Base-by-base conservation (phyloP, 2,888 invertebrate genomes). In the Philereme vetulata region DNA sequence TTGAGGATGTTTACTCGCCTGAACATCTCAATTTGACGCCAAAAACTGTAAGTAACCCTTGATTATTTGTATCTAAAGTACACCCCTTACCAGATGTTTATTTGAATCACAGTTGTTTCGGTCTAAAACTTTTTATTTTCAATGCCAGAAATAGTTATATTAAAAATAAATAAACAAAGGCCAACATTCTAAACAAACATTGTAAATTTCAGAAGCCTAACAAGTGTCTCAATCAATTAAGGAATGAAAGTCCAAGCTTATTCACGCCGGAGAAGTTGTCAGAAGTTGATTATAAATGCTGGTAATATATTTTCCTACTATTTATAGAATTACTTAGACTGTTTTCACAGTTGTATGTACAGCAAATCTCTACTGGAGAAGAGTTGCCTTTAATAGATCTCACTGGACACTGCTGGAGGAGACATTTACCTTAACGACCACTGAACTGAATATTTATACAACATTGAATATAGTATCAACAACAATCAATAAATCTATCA, bases 21-120 rank as follows among this genome's bases (percentile, higher is more conserved):
- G 86, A 90, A 77, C 91, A 92, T 77, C 85, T 93, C 51, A 90
- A 93, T 78, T 78, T 85, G 75, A 86, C 92, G 63, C 90, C 92
- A 56, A 85, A 76, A 79, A 74, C 76, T 72, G 93, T 93, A 81
- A 87, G 92, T 85, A 66, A 58, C 43, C 33, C 49, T 62, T 34
- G 35, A 44, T 45, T 45, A 48, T n/a, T 33, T 10, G 36, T 61
- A 43, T 36, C 6, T 8, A 5, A 6, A 38, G 38, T 4, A 38
- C 38, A 21, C 21, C 21, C 21, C 21, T 21, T 21, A 21, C 21
- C 21, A 21, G 21, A 21, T 21, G 21, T 1, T 21, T 21, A 21
- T 1, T 2, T 21, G 21, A 21, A 21, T 21, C 21, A 21, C 2
- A 21, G 21, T 21, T 21, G 21, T 21, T 21, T 21, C 2, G 21